These are phyloP conservation scores for Erythrolamprus reginae DNA, from an alignment of 2,113 vertebrate genomes.

Conservation along the genomic window DNA sequence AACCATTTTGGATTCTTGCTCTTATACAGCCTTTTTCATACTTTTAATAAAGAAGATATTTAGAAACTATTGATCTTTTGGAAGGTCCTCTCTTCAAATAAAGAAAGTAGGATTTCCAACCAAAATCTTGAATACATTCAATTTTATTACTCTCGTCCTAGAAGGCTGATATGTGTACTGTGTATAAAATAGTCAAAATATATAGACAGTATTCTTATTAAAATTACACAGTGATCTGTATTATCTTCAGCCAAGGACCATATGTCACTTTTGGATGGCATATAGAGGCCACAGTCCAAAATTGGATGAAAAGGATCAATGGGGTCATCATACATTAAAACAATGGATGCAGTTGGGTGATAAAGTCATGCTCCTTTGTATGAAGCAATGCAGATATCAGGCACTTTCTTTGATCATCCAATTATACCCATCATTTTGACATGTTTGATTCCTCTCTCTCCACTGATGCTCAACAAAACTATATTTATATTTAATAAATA, in stretches of 20 bases:
- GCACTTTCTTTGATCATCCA: not conserved
- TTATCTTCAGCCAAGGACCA: not conserved
- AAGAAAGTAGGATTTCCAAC: not conserved
- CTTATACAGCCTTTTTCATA: not conserved
- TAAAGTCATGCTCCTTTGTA: not conserved
- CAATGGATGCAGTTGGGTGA: not conserved
- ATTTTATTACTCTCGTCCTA: not conserved
- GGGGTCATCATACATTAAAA: not conserved
- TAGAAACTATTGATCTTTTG: not conserved
- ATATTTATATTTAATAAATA: not conserved
- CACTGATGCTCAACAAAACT: not conserved
- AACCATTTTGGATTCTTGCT: not conserved
- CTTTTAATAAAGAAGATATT: not conserved
- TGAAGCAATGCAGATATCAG: not conserved
- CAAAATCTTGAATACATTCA: not conserved
- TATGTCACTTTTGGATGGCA: not conserved
- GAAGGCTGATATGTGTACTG: not conserved
- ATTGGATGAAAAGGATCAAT: not conserved
- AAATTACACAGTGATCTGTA: not conserved
- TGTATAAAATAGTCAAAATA: not conserved
- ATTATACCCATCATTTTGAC: not conserved
- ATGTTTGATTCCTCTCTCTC: not conserved
- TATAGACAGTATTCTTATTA: not conserved
- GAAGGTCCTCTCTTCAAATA: not conserved
- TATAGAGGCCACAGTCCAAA: not conserved